phyloP scores from a whole-genome alignment of 1,140 invertebrate genomes.

The Nephila pilipes region DNA sequence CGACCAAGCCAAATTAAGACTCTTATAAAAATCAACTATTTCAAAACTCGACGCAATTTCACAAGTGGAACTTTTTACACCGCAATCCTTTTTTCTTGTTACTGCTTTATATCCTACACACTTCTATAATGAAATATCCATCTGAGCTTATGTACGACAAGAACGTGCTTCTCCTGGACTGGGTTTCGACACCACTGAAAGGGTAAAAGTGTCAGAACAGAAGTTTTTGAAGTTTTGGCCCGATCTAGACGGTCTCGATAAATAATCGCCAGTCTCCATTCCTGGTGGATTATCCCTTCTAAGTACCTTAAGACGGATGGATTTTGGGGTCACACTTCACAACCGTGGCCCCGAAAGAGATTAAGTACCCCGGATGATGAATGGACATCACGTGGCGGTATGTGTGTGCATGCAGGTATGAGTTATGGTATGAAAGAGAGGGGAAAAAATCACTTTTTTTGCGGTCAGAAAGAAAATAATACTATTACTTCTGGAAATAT shows the following conservation, averaged over 20 bases:
- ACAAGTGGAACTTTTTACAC: neutral
- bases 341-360: neutral
- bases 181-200: neutral
- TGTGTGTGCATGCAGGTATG: slow-evolving; percentile 28
- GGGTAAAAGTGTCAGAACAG: neutral
- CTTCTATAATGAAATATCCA: too few species aligned
- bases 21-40: neutral
- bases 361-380: slow-evolving; percentile 38
- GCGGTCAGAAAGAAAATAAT: neutral
- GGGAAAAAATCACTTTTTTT: neutral
- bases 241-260: neutral
- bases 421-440: neutral
- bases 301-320: slow-evolving; percentile 42
- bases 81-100: neutral
- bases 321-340: neutral
- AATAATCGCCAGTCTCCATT: neutral
- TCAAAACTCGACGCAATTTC: neutral
- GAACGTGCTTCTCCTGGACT: neutral
- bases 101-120: neutral
- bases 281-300: slow-evolving; percentile 22
- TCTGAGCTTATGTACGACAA: slow-evolving; percentile 4
- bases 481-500: slow-evolving; percentile 9
- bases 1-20: neutral
- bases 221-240: neutral
- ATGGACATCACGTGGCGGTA: neutral